Base-by-base conservation (phyloP, 2,113 vertebrate species). In the Agelaius tricolor region DNA sequence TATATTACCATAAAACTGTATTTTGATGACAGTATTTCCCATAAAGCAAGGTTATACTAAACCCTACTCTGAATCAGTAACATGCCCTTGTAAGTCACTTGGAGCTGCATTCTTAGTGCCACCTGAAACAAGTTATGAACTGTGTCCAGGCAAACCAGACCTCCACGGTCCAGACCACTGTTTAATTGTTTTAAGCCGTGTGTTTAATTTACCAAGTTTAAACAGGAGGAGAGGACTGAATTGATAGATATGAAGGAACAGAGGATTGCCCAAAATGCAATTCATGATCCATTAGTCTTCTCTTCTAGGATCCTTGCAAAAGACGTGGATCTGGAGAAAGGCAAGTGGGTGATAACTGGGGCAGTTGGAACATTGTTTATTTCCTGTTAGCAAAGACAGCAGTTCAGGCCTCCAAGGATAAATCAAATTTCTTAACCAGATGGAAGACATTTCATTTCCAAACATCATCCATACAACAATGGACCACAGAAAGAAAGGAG, bases 391-490 rank as follows among this genome's bases (percentile, higher is more conserved):
- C 49, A 77, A 74, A 95, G 39, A 55, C 89, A 95, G 87, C 76
- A 93, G 62, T 79, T 91, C 54, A 91, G 30, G 63, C 51, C 76
- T 84, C 85, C 63, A 80, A 84, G 41, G 88, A 95, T 65, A 94
- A 86, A 94, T 92, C 33, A 89, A 30, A 68, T 84, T 63, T 97
- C 76, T 93, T 68, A 88, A 84, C 57, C 90, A 96, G 68, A 90
- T 86, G 88, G 96, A 95, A 92, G 49, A 89, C 57, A 93, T 84
- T 94, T 93, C 21, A 58, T 93, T 96, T 95, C 63, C 62, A 97
- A 93, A 90, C 68, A 95, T 61, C 61, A 93, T 43, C 68, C 49
- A 43, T 54, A 65, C 49, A 84, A 86, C 83, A 90, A 49, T 3
- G 41, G 76, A 84, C 72, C 83, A 89, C 65, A 78, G 76, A 92